phyloP scores from a whole-genome alignment of 2,888 invertebrate species.

The Lasioglossum vierecki region DNA sequence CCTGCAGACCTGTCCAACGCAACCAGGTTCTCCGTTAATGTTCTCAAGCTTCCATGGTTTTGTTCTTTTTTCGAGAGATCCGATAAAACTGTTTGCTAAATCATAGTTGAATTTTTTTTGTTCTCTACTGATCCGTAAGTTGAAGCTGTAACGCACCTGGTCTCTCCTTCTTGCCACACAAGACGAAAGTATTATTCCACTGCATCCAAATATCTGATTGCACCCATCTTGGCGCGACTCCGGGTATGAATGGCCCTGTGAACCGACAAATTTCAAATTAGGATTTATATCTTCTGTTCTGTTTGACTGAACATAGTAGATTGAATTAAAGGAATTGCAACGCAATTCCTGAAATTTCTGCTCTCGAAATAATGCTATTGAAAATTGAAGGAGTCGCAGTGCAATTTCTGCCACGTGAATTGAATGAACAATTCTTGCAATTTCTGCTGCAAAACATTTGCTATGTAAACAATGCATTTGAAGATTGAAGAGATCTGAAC shows the following conservation, averaged over 20 bases:
- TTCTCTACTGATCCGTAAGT: conserved; percentile 45
- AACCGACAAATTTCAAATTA: conserved; percentile 41
- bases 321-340: not conserved
- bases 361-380: no score
- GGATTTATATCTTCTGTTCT: not conserved
- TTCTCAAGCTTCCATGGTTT: no score
- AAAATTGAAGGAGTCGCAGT: no score
- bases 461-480: no score
- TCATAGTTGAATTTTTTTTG: conserved; percentile 63
- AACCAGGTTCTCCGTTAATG: no score
- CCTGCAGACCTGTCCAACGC: conserved; percentile 17
- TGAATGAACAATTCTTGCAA: no score
- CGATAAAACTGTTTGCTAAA: conserved; percentile 36
- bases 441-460: no score
- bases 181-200: conserved; percentile 68
- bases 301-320: not conserved
- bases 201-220: conserved; percentile 75
- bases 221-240: conserved; percentile 80
- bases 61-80: no score
- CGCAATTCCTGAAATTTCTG: no score
- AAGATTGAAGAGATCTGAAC: no score
- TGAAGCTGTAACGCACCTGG: conserved; percentile 40
- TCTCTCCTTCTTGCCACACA: conserved; percentile 48
- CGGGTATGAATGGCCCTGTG: conserved; percentile 77
- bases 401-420: no score